Evolutionary conservation across 2,888 invertebrate species (phyloP), one percentile per base, ranked within the genome.

Genomic region (Drosophila nr. medialis): DNA sequence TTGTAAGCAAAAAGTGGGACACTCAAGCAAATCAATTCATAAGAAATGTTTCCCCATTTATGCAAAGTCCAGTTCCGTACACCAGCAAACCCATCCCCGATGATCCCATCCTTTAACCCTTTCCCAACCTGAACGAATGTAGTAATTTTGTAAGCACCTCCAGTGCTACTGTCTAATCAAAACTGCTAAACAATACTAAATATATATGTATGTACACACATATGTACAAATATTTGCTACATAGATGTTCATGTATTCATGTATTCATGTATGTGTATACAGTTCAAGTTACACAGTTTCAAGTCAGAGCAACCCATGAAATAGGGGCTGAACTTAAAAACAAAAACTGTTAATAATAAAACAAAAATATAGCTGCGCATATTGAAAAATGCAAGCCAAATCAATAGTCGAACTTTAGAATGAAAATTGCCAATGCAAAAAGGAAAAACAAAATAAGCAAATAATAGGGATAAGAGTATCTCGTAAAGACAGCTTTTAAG

Each of bases 381-480:
- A 51, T 60, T 69, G 69, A 53, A n/a, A 69, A 59, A 74, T 51
- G 60, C 64, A 75, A 80, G 59, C 42, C 66, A 74, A 74, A 72
- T 61, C 63, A 68, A 77, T 67, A 83, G 65, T 78, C 75, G 65
- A 75, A 81, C 73, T 70, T 72, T 77, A 66, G 69, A 62, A 74
- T 77, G 56, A 40, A 56, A 72, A 67, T 60, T 75, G 49, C 55
- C 36, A 71, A 67, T 27, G 62, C 42, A 53, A 50, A 40, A 42
- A 11, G 10, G 10, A 30, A 5, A 36, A 53, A n/a, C 13, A 24
- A 24, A 21, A 10, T 34, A 42, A 21, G 27, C 2, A 34, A 30
- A 42, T 3, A 36, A 27, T 51, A 32, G 18, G 6, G 38, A 38
- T 56, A 68, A 45, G 38, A 15, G 48, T 40, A 71, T 60, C 36